A percentile compares a stretch with the other conserved stretches of the same genome.
These are phyloP conservation scores for Amphiura filiformis DNA, from an alignment of 35 echinoderm and acorn worm genomes.

Conservation along the genomic window DNA sequence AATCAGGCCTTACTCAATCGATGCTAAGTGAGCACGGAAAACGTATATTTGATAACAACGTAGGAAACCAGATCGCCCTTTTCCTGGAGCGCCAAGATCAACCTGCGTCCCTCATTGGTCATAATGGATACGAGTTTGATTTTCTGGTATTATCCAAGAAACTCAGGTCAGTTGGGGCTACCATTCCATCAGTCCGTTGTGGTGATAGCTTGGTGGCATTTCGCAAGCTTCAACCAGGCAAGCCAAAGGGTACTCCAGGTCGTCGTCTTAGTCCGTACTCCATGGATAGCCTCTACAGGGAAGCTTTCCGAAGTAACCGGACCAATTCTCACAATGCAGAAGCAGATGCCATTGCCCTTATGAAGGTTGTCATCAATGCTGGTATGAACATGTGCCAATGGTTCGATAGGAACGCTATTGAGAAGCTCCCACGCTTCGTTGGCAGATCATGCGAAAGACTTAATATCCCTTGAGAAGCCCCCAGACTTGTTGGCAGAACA, in stretches of 20 bases:
- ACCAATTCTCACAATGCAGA: neutral
- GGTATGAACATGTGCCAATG: neutral
- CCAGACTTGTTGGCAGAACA: no score
- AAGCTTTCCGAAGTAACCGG: neutral
- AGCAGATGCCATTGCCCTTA: neutral
- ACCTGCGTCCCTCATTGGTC: neutral
- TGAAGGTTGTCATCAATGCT: neutral
- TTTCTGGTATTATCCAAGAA: neutral
- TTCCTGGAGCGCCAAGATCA: neutral
- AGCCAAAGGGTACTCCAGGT: no score
- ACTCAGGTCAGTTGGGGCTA: neutral
- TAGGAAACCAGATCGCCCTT: neutral
- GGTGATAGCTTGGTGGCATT: neutral
- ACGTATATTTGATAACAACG: neutral
- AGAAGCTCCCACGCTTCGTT: neutral
- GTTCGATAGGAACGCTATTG: neutral
- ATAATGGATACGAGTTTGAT: neutral
- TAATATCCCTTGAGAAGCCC: no score
- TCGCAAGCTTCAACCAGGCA: neutral
- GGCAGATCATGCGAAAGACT: neutral
- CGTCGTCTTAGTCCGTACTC: neutral
- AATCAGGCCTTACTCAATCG: neutral
- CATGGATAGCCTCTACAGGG: neutral
- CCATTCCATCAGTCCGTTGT: neutral
- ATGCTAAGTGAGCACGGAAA: neutral